Evolutionary conservation across 1,140 invertebrate species (phyloP).

Genomic region (Paralvinella palmiformis): DNA sequence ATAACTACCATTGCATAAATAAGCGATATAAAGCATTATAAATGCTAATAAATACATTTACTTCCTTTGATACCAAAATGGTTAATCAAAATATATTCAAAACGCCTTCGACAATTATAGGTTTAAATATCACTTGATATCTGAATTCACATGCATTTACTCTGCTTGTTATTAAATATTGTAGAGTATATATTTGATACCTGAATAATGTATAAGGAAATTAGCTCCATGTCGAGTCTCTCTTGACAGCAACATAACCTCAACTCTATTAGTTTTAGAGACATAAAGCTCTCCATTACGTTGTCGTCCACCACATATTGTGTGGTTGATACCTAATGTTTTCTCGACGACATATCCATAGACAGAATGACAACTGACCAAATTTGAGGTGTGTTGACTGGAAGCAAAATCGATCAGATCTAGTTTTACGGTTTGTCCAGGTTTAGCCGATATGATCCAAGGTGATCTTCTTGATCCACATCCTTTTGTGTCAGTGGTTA

Average conservation of each 20-base stretch:
- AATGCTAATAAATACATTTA: background rate
- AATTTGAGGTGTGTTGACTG: no score
- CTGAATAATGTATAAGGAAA: background rate
- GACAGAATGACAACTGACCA: no score
- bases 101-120: background rate
- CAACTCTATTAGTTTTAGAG: no score
- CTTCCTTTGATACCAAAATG: background rate
- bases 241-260: background rate
- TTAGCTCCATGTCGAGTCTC: background rate
- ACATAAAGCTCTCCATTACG: no score
- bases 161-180: no score
- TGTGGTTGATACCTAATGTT: conserved; percentile 16
- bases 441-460: conserved; percentile 14
- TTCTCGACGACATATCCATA: background rate
- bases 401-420: conserved; percentile 14
- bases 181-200: no score
- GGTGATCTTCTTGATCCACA: conserved; percentile 10
- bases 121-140: no score
- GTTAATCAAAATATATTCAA: background rate
- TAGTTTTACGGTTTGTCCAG: conserved; percentile 15
- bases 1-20: background rate
- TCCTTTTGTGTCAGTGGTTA: conserved; percentile 15
- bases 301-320: no score
- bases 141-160: no score
- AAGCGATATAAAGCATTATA: background rate